Evolutionary conservation across 2,888 invertebrate genomes (phyloP), one percentile per base, ranked within the genome.

Genomic region (Rhogogaster chlorosoma): DNA sequence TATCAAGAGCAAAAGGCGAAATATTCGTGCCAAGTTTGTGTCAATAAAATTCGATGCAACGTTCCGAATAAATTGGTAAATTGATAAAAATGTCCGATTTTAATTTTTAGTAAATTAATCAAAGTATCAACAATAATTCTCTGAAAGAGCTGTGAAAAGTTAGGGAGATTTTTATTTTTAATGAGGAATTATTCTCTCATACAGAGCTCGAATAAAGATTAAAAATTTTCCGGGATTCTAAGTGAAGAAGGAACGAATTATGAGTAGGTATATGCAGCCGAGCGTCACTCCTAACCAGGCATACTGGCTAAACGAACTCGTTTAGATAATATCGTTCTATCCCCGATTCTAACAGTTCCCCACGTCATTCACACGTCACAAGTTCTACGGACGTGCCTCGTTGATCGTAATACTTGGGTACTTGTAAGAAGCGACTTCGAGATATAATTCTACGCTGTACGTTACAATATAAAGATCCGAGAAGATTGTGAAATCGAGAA

Each of bases 371-470:
- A 42, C 22, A 38, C 71, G 71, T 73, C 71, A 73, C 71, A 12
- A 73, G 42, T 42, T 42, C n/a, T n/a, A 73, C 71, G 71, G 42
- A 73, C 42, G 42, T 73, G 71, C 42, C 42, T 73, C 71, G 71
- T 73, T 73, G 38, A 38, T 67, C 67, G 29, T 29, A 9, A 67
- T 67, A 67, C 67, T 32, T 10, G 12, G 9, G 3, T 29, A 29
- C 29, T 29, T 29, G 22, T 26, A 15, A 10, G 1, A 64, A 61
- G 4, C n/a, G n/a, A 6, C 61, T 61, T 42, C 45, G 12, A 45
- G 15, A 12, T 15, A 45, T 45, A 15, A 42, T n/a, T n/a, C 7
- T 2, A 42, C 12, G 42, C 6, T 42, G n/a, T n/a, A 42, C 6
- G 42, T 42, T 42, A 42, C 42, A 1, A 42, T 9, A 42, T 12